These are phyloP conservation scores for Cosmia trapezina DNA, from an alignment of 2,888 invertebrate genomes.

Conservation along the genomic window DNA sequence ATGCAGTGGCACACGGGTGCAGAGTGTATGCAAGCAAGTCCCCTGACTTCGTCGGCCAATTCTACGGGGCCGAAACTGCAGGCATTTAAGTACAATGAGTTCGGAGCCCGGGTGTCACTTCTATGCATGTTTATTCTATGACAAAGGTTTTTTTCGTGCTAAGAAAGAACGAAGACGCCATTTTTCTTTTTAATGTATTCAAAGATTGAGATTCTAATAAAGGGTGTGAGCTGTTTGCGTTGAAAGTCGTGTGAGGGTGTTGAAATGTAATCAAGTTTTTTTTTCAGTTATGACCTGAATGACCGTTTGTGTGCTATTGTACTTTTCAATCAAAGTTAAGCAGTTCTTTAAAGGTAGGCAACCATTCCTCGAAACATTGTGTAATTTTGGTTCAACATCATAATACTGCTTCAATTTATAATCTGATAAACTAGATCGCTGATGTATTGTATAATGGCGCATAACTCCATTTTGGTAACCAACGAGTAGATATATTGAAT, in stretches of 20 bases:
- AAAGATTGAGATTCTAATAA: constrained; percentile 45
- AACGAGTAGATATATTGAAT: constrained; percentile 12
- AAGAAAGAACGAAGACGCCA: constrained; percentile 42
- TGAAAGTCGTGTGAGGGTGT: constrained; percentile 15
- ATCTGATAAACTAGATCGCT: constrained; percentile 7
- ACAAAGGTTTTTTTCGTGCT: constrained; percentile 58
- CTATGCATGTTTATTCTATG: constrained; percentile 20
- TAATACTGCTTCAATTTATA: constrained; percentile 16
- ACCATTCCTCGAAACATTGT: not conserved
- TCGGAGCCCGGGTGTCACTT: not conserved
- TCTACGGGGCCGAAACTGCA: too few relatives aligned
- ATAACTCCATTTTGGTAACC: constrained; percentile 14
- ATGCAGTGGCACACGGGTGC: too few relatives aligned
- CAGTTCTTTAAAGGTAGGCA: not conserved
- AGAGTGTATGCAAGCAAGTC: too few relatives aligned
- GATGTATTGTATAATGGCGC: constrained; percentile 13
- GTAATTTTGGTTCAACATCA: not conserved
- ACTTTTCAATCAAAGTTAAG: not conserved
- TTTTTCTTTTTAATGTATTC: constrained; percentile 55
- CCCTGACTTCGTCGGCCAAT: too few relatives aligned
- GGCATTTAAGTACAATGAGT: not conserved
- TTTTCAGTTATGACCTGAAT: not conserved
- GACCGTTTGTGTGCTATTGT: constrained; percentile 12
- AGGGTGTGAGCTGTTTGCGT: constrained; percentile 20
- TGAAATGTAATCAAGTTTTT: constrained; percentile 6